Base-by-base conservation (phyloP, 2,888 invertebrate species). In the Aspidiotus rigidus region DNA sequence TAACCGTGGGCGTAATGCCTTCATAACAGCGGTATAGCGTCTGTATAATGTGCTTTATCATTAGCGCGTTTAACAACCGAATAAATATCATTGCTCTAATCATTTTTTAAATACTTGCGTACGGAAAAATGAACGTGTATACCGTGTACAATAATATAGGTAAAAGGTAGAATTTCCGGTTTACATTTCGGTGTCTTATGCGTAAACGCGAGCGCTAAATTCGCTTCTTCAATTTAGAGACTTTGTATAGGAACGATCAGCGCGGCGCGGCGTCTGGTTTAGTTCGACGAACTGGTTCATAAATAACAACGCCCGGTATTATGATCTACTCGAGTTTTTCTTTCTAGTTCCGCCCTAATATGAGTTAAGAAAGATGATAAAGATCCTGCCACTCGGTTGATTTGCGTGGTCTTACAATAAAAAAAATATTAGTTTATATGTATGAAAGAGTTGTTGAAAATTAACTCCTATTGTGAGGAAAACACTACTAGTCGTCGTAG, bases 41-140 rank as follows among this genome's bases (percentile, higher is more conserved):
- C 49, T 11, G 57, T 15, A 13, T 64, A 64, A 64, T 64, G 55
- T 64, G 54, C 41, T 64, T 64, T 13, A 63, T 63, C 63, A 63
- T 63, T 63, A 63, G 63, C 49, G 40, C 63, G 63, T 39, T 64
- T 64, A 56, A 64, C 56, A 55, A 64, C 56, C 55, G 56, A 64
- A 64, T 64, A 56, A 64, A 64, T 64, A 64, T 63, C 49, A n/a
- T 49, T 11, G 49, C 49, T 49, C 11, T 49, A 49, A 49, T 49
- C 49, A 49, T 49, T 49, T 49, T 49, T 49, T 49, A 49, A 49
- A 49, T 49, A n/a, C 28, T 28, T 28, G 28, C 28, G 28, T 28
- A 28, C 28, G 28, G 28, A 28, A 28, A 28, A 28, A 28, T 28
- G 28, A 28, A 5, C 28, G 28, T 28, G 28, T 28, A 28, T 28